Percentiles rank a stretch among this genome's conserved stretches.
Conservation (phyloP, 2,113 vertebrate species). For the Zapus hudsonius region DNA sequence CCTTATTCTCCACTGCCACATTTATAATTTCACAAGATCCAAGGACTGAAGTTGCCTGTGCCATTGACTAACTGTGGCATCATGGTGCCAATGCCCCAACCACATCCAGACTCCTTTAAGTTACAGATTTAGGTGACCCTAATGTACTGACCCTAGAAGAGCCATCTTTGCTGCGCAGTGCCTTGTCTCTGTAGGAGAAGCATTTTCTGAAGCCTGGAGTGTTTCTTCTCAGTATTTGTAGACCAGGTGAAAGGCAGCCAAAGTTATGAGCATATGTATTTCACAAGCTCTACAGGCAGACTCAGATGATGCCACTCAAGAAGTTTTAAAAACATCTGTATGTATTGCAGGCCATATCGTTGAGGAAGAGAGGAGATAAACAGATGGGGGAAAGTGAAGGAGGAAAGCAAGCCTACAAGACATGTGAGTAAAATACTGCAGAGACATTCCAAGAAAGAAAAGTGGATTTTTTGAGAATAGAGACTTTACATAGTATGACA, state of each 20-base stretch:
- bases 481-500: neutral
- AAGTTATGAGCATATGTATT: neutral
- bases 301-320: neutral
- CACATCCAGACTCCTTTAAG: neutral
- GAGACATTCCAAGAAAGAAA: neutral
- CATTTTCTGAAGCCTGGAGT: accelerated
- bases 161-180: neutral
- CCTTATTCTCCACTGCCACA: slow-evolving; percentile 81
- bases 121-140: slow-evolving; percentile 34
- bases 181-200: neutral
- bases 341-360: neutral
- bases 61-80: slow-evolving; percentile 66
- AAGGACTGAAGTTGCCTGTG: slow-evolving; percentile 80
- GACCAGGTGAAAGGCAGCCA: neutral
- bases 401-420: neutral
- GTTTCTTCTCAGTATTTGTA: neutral
- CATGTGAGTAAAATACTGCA: neutral
- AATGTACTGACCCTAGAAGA: neutral
- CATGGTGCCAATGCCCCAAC: slow-evolving; percentile 31
- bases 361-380: neutral
- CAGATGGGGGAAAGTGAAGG: neutral
- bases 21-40: slow-evolving; percentile 78
- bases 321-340: neutral
- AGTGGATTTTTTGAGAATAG: neutral
- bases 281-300: neutral